phyloP scores from a whole-genome alignment of 2,113 vertebrate species.

The Pomatorhinus ruficollis region DNA sequence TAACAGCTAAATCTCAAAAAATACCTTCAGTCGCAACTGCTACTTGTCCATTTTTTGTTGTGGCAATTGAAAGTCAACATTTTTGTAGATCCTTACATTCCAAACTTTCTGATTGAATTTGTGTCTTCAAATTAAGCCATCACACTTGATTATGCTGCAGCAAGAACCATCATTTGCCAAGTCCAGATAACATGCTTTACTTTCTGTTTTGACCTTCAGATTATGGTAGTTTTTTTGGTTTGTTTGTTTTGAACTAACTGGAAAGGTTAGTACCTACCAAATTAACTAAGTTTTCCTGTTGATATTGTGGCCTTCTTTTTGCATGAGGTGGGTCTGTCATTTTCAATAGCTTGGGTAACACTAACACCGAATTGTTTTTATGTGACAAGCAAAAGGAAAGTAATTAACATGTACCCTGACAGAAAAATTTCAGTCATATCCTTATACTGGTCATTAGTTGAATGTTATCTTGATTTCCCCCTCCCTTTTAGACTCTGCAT shows the following conservation, averaged over 20 bases:
- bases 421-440: not conserved
- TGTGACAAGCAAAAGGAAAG: not conserved
- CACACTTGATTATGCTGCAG: not conserved
- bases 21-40: not conserved
- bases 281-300: not conserved
- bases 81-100: not conserved
- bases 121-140: not conserved
- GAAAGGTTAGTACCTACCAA: not conserved
- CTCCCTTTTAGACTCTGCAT: conserved; percentile 75
- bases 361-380: not conserved
- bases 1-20: not conserved
- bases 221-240: not conserved
- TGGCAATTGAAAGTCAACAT: not conserved
- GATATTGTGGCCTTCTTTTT: not conserved
- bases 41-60: not conserved
- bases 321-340: not conserved
- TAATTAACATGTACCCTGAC: not conserved
- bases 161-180: not conserved
- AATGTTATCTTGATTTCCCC: conserved; percentile 70
- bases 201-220: not conserved
- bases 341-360: not conserved
- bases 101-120: not conserved
- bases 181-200: not conserved
- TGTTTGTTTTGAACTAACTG: not conserved
- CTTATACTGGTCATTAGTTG: conserved; percentile 39